These are phyloP conservation scores for Hirudo medicinalis DNA, from an alignment of 1,140 invertebrate species.

Conservation along the genomic window DNA sequence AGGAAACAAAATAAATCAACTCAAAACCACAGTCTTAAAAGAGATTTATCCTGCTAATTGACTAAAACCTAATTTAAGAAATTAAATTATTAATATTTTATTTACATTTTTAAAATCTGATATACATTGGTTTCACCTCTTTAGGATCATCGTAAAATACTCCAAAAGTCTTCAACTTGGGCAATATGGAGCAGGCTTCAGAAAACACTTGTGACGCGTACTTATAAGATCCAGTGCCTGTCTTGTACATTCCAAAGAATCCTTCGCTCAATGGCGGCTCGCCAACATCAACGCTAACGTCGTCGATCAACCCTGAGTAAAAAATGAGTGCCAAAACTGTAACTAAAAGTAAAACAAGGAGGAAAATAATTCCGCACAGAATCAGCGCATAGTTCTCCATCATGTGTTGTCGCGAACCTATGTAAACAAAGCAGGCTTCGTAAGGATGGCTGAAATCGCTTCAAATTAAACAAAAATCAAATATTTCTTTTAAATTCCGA, in stretches of 20 bases:
- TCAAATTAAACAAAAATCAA: too few relatives aligned
- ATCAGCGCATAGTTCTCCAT: too few relatives aligned
- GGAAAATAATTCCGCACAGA: not conserved
- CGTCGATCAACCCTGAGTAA: not conserved
- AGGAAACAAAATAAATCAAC: too few relatives aligned
- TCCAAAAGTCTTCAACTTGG: conserved; percentile 3
- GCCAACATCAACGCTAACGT: not conserved
- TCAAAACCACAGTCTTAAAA: too few relatives aligned
- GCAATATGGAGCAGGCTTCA: not conserved
- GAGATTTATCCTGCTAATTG: too few relatives aligned
- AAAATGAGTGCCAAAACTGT: not conserved
- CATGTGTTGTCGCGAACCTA: too few relatives aligned
- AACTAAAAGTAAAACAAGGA: not conserved
- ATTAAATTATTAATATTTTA: too few relatives aligned
- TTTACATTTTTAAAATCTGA: too few relatives aligned
- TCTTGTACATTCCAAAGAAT: not conserved
- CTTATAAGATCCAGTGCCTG: conserved; percentile 2
- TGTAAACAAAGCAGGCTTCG: too few relatives aligned
- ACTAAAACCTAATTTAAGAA: too few relatives aligned
- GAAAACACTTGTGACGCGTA: not conserved
- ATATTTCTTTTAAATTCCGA: too few relatives aligned
- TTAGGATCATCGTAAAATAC: conserved; percentile 11
- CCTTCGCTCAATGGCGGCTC: not conserved
- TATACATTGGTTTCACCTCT: not conserved
- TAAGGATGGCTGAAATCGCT: too few relatives aligned